A percentile compares a stretch with the other conserved stretches of the same genome.
Conservation (phyloP, 2,888 invertebrate genomes). For the Caenorhabditis plicata region DNA sequence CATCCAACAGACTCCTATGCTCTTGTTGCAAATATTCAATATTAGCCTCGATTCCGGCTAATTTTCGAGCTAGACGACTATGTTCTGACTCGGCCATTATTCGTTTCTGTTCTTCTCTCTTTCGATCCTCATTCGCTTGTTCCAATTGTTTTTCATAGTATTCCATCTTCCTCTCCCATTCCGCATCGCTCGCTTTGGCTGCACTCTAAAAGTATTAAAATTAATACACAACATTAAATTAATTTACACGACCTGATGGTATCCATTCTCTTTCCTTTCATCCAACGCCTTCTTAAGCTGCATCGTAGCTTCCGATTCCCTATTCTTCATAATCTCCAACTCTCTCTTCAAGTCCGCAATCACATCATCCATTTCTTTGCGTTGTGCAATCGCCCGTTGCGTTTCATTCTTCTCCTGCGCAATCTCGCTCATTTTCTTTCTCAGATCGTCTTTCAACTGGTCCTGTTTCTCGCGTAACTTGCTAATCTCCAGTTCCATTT, state of each 20-base stretch:
- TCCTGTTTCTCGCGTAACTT: conserved; percentile 32
- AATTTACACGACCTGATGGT: conserved; percentile 16
- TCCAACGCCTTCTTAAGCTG: conserved; percentile 77
- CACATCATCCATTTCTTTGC: conserved; percentile 23
- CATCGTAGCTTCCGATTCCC: conserved; percentile 71
- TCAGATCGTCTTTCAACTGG: conserved; percentile 29
- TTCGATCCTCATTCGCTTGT: conserved; percentile 26
- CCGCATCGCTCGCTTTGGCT: conserved; percentile 71
- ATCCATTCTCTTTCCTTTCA: conserved; percentile 44
- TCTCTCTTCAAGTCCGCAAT: conserved; percentile 20
- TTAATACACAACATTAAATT: background rate
- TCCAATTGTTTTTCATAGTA: conserved; percentile 45
- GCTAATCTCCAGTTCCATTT: conserved; percentile 31
- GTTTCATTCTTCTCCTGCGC: conserved; percentile 35
- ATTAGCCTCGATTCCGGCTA: conserved; percentile 33
- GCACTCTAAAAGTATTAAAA: conserved; percentile 8
- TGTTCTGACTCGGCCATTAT: conserved; percentile 34
- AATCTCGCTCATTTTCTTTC: conserved; percentile 18
- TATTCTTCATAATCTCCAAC: conserved; percentile 10
- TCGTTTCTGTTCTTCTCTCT: conserved; percentile 29
- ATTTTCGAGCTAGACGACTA: conserved; percentile 17
- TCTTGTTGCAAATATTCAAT: conserved; percentile 28
- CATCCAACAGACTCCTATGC: conserved; percentile 15
- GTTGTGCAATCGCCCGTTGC: conserved; percentile 17
- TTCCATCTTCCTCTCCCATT: conserved; percentile 81